Conservation (phyloP, 92 coral and sea anemone genomes). For the Paragorgia papillata region DNA sequence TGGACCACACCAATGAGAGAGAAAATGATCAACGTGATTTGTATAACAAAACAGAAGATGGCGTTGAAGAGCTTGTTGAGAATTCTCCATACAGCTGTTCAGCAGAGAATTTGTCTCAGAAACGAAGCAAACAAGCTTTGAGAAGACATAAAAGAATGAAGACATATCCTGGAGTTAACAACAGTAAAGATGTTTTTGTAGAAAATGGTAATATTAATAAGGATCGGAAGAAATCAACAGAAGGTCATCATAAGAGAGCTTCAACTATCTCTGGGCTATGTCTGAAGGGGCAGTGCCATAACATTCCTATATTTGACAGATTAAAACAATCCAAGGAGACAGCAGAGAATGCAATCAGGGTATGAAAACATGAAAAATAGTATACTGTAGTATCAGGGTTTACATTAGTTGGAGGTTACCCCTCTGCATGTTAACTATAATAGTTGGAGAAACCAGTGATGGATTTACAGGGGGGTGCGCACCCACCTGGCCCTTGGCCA, state of each 20-base stretch:
- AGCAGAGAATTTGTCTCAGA: background rate
- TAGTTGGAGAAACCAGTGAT: too few relatives aligned
- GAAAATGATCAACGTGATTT: background rate
- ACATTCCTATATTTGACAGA: conserved; percentile 80
- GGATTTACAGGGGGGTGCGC: too few relatives aligned
- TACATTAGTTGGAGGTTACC: too few relatives aligned
- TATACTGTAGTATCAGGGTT: too few relatives aligned
- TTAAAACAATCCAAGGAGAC: conserved; percentile 81
- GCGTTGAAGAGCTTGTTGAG: background rate
- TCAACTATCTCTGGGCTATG: conserved; percentile 61
- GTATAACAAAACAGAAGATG: background rate
- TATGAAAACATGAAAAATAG: conserved; percentile 10
- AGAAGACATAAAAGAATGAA: conserved; percentile 26
- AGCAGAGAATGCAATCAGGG: conserved; percentile 90
- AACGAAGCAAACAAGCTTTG: conserved; percentile 38
- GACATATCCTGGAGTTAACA: conserved; percentile 51
- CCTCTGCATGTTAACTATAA: too few relatives aligned
- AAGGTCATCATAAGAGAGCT: conserved; percentile 55
- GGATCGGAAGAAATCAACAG: conserved; percentile 22
- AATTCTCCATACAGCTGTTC: conserved; percentile 8
- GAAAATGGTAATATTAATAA: conserved; percentile 43
- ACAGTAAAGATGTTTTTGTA: conserved; percentile 64
- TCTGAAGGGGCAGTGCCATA: conserved; percentile 64
- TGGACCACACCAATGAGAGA: background rate
- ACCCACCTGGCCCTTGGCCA: too few relatives aligned